Evolutionary conservation across 2,888 invertebrate genomes (phyloP), one percentile per base, ranked within the genome.

Genomic region (Idaea aversata): DNA sequence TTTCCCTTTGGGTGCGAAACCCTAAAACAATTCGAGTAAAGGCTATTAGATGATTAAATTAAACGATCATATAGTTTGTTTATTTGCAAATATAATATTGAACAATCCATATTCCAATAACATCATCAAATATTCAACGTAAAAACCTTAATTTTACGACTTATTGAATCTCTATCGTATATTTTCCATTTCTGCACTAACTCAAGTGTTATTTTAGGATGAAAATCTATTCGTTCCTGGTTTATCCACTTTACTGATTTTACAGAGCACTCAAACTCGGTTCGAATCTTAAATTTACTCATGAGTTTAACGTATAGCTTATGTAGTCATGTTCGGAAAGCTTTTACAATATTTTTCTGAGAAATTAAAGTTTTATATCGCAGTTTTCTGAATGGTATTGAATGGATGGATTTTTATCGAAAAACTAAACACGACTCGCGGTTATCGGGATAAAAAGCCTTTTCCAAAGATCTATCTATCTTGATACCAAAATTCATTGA

Each of bases 161-260:
- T 47, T 47, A 47, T 10, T 4, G 10, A 47, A 7, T 47, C 47
- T 47, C 47, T 5, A 47, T 47, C 10, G 47, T 47, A 47, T 47
- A 47, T 47, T 47, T 47, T 47, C 47, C 47, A 47, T 47, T 47
- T 47, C 47, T 47, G 47, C 47, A 47, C 47, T 47, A 47, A 47
- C 47, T 47, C 47, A 13, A 47, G 47, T 47, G 47, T 47, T 47
- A 47, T 47, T 10, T 47, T 47, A 47, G 47, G 47, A 47, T 47
- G 47, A 47, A 47, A 47, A 47, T 47, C 47, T 6, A 47, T 13
- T 47, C 47, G 47, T 47, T 47, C 47, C 47, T 47, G 47, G 47
- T 47, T 47, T 13, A 47, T 47, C 47, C 47, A 47, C 47, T 47
- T 47, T 47, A 47, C 47, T 47, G 47, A 47, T 47, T 47, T 47